Evolutionary conservation across 2,888 invertebrate genomes (phyloP).

Genomic region (Lasioglossum zephyrum): DNA sequence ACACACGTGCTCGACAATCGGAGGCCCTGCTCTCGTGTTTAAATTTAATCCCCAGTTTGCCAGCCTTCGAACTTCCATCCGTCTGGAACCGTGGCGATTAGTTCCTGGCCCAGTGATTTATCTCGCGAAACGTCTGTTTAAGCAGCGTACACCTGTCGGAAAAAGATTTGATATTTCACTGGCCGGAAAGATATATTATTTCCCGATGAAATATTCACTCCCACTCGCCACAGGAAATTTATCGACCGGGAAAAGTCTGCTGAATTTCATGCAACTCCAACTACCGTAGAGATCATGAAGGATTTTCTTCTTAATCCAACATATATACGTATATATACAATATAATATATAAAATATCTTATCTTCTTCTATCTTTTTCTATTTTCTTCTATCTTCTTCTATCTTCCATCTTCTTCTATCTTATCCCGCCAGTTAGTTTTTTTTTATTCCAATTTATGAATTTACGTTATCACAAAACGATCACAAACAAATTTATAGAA

Average conservation of each 20-base stretch:
- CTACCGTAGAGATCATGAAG: not conserved
- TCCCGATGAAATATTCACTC: not conserved
- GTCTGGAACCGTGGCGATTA: not conserved
- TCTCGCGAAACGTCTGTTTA: not conserved
- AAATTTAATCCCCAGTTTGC: conserved; percentile 38
- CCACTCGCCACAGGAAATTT: not conserved
- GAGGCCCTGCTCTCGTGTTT: conserved; percentile 32
- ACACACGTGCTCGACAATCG: conserved; percentile 42
- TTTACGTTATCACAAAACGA: no score
- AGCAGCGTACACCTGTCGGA: not conserved
- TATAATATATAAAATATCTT: no score
- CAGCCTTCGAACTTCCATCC: conserved; percentile 3
- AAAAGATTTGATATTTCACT: not conserved
- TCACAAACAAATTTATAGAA: no score
- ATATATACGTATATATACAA: not conserved
- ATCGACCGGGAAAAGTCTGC: not conserved
- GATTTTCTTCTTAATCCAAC: not conserved
- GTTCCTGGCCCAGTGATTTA: not conserved
- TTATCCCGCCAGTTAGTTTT: no score
- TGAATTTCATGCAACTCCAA: not conserved
- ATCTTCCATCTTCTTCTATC: no score
- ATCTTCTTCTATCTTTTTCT: no score
- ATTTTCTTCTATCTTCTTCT: no score
- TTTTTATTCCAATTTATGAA: no score
- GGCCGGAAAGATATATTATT: not conserved